Base-by-base conservation (phyloP, 1,140 invertebrate genomes). In the Whitmania pigra region DNA sequence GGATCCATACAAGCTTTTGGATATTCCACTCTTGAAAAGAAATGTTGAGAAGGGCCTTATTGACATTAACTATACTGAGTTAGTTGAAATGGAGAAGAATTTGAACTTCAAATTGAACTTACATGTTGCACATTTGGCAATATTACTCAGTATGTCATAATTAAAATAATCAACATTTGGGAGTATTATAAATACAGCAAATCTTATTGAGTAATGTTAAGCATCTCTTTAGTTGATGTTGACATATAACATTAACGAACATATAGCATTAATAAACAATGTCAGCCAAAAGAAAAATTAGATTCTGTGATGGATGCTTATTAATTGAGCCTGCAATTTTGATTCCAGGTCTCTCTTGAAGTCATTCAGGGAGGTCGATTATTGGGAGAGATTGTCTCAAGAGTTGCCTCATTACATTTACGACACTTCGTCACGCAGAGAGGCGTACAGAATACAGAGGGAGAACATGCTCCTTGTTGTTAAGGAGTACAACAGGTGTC, bases 41-140 rank as follows among this genome's bases (percentile, higher is more conserved):
- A 89, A 87, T 77, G 79, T 80, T 9, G 85, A 85, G 72, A 85
- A 85, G 74, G 87, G 88, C 2, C 81, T 89, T 67, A 77, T 93
- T 63, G 88, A 91, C 80, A 88, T 88, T 77, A 92, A 92, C 79
- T 88, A 92, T 72, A 88, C 91, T 81, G 85, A 84, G 87, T 88
- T 82, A 79, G 74, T 73, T 69, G 15, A 49, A 4, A 49, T 49
- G 9, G 15, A 49, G 15, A 15, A 17, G 43, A 15, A 17, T 49
- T 49, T 5, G 40, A n/a, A 36, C 6, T 36, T 36, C 31, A 36
- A 36, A 36, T 36, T 36, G 31, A 36, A 36, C 31, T 3, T 3
- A 36, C 31, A 36, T 36, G 31, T 36, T 36, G 31, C 2, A 36
- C 31, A 36, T 36, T 36, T 36, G 6, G 6, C 2, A 6, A 36